Base-by-base conservation (phyloP, 2,797 vertebrate species). In the Amblyopsis hoosieri region DNA sequence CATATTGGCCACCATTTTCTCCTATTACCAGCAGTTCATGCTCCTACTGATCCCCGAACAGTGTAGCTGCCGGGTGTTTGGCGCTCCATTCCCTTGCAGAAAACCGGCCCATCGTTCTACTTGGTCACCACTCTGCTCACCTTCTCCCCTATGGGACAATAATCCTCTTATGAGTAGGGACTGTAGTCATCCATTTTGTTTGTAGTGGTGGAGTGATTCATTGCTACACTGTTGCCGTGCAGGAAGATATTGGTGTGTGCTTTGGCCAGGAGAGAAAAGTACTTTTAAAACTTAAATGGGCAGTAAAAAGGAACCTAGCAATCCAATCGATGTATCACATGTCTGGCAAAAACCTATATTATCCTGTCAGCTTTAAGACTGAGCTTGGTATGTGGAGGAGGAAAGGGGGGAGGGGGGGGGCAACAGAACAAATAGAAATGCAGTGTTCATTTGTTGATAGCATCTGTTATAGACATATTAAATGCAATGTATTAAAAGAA, bases 11-110 rank as follows among this genome's bases (percentile, higher is more conserved):
- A 48, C 60, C 59, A 45, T 72, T 67, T 61, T 53, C 62, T 61
- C 42, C 57, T 60, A 69, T 74, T 60, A 62, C 11, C 17, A 64
- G 42, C 66, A 54, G 61, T 54, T 57, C 15, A 8, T 60, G 45
- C 51, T 52, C 57, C 23, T 67, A 54, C 57, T 71, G 55, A 8
- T 0, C 57, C 11, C 53, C 42, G 50, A 52, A 47, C 64, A 65
- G 45, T 55, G 50, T 47, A 61, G 62, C 59, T 62, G 60, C 67
- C 53, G 70, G 56, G 69, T 60, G 50, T 71, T 72, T 68, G 64
- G 51, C 42, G 60, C 65, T 75, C 52, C 54, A 54, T 73, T 70
- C 64, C 63, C 53, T 45, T 9, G 63, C 17, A 45, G 55, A 42
- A 65, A 57, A 54, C 46, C 17, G 37, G 37, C 37, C 47, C n/a